A percentile compares a stretch with the other conserved stretches of the same genome.
phyloP scores from a whole-genome alignment of 2,797 vertebrate species.

The Microctenopoma lineatum region DNA sequence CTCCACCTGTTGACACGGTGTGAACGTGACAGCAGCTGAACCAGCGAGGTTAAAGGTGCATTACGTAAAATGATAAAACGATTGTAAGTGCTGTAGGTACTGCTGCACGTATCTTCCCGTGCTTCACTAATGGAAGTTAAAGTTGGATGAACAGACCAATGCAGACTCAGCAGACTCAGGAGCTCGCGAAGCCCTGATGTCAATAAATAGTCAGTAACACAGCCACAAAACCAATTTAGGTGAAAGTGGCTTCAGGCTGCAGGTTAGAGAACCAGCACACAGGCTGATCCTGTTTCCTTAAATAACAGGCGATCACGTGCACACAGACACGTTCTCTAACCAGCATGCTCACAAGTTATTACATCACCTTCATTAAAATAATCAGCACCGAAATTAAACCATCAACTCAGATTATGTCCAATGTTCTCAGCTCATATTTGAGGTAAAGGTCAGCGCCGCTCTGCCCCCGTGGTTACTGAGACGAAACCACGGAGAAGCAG shows the following conservation, averaged over 20 bases:
- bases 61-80: no score
- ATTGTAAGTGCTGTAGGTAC: no score
- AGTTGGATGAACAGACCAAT: no score
- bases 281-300: constrained; percentile 14
- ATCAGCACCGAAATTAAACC: constrained; percentile 33
- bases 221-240: constrained; percentile 30
- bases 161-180: background rate
- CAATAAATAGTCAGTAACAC: constrained; percentile 35
- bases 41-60: no score
- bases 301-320: constrained; percentile 11
- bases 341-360: constrained; percentile 35
- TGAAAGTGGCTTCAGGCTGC: constrained; percentile 20
- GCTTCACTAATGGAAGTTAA: no score
- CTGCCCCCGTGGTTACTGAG: background rate
- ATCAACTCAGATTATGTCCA: constrained; percentile 46
- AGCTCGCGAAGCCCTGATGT: constrained; percentile 23
- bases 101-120: no score
- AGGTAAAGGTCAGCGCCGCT: constrained; percentile 45
- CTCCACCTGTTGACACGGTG: no score
- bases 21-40: no score
- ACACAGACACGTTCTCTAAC: background rate
- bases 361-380: constrained; percentile 53
- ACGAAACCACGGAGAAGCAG: background rate
- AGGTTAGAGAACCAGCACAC: background rate
- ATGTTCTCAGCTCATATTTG: constrained; percentile 19